Conservation (phyloP, 2,888 invertebrate species). For the Prenolepis imparis region DNA sequence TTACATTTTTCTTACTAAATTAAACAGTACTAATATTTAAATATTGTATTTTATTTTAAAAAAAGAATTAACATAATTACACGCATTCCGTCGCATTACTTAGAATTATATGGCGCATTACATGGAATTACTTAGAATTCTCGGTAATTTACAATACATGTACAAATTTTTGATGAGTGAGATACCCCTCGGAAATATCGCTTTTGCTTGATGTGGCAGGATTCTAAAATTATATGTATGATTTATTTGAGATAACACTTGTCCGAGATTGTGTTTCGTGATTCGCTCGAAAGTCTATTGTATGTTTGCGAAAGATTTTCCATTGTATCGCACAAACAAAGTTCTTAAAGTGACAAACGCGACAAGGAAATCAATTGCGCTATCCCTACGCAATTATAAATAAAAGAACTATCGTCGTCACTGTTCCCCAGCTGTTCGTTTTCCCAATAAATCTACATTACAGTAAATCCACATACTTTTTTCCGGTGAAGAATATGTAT, state of each 20-base stretch:
- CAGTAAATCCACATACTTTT: neutral
- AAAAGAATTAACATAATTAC: no score
- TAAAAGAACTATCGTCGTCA: neutral
- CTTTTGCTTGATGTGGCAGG: neutral
- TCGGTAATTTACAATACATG: no score
- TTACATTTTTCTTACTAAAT: no score
- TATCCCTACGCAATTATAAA: neutral
- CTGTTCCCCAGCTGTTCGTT: no score
- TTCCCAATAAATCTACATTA: neutral
- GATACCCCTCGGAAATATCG: no score
- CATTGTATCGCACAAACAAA: neutral
- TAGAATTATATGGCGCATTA: no score
- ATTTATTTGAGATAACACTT: neutral
- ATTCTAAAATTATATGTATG: neutral
- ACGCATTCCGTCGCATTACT: no score
- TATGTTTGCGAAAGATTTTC: neutral
- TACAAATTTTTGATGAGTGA: no score
- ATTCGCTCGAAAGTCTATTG: neutral
- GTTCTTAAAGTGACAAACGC: slow-evolving; percentile 9
- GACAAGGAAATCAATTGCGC: neutral
- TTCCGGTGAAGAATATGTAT: neutral
- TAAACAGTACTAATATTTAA: no score
- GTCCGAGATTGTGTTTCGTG: neutral
- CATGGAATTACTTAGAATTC: no score
- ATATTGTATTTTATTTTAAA: no score